Percentiles rank a stretch among this genome's conserved stretches.
phyloP scores from a whole-genome alignment of 2,797 vertebrate genomes.

The Enoplosus armatus region DNA sequence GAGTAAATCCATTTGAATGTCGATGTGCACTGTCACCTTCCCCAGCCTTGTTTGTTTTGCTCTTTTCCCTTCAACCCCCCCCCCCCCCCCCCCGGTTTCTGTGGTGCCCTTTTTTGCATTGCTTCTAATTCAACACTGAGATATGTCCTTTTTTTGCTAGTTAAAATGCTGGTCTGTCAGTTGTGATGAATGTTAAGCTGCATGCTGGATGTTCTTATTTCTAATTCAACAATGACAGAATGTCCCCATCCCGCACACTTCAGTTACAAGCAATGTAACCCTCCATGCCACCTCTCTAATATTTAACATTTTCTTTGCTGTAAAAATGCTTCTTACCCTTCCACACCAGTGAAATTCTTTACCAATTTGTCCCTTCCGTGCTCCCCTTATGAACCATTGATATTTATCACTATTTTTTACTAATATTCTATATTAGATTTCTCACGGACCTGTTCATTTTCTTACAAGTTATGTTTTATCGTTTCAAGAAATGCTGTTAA shows the following conservation, averaged over 20 bases:
- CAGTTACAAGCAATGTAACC: slow-evolving; percentile 91
- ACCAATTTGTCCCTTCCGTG: slow-evolving; percentile 97
- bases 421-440: slow-evolving; percentile 89
- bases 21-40: slow-evolving; percentile 58
- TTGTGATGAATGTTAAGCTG: slow-evolving; percentile 93
- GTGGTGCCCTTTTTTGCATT: slow-evolving; percentile 88
- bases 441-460: slow-evolving; percentile 98
- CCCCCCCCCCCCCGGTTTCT: slow-evolving; percentile 60
- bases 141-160: slow-evolving; percentile 86
- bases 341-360: slow-evolving; percentile 92
- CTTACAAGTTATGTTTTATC: slow-evolving; percentile 99
- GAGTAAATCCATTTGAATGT: slow-evolving; percentile 73
- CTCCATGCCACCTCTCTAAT: slow-evolving; percentile 95
- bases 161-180: slow-evolving; percentile 89
- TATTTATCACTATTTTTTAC: slow-evolving; percentile 75
- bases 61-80: slow-evolving; percentile 30
- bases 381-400: slow-evolving; percentile 88
- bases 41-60: slow-evolving; percentile 56
- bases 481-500: slow-evolving; percentile 99
- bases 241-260: slow-evolving; percentile 94
- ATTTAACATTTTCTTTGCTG: slow-evolving; percentile 93
- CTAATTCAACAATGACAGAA: slow-evolving; percentile 89
- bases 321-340: slow-evolving; percentile 90
- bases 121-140: slow-evolving; percentile 89
- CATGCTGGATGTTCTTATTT: slow-evolving; percentile 94